Percentiles rank a stretch among this genome's conserved stretches.
Conservation (phyloP, 2,888 invertebrate genomes). For the Agapetus fuscipes region DNA sequence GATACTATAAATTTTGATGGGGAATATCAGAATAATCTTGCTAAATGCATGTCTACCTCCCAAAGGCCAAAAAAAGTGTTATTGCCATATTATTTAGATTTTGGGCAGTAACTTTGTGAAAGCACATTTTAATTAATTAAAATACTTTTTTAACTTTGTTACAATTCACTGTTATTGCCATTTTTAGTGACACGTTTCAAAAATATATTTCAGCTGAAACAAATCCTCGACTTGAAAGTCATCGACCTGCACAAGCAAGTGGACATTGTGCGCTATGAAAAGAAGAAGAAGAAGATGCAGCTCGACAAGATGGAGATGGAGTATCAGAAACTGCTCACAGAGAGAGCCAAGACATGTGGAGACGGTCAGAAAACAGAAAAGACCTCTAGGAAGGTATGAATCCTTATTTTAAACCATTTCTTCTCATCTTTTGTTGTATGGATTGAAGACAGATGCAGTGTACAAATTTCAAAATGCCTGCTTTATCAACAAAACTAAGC, state of each 20-base stretch:
- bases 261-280: slow-evolving; percentile 62
- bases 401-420: slow-evolving; percentile 6
- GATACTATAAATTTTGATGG: neutral
- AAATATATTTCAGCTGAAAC: slow-evolving; percentile 18
- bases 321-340: slow-evolving; percentile 51
- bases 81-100: too few species aligned
- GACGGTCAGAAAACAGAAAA: slow-evolving; percentile 38
- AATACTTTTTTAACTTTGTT: too few species aligned
- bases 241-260: slow-evolving; percentile 62
- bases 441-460: too few species aligned
- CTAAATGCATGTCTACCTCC: too few species aligned
- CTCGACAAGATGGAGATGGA: slow-evolving; percentile 49
- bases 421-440: slow-evolving; percentile 1
- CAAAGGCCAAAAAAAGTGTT: too few species aligned
- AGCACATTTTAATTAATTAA: too few species aligned
- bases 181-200: too few species aligned
- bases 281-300: slow-evolving; percentile 50
- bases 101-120: too few species aligned
- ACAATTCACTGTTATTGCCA: neutral
- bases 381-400: slow-evolving; percentile 55
- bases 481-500: too few species aligned
- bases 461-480: too few species aligned
- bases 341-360: slow-evolving; percentile 42
- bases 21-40: too few species aligned
- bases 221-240: slow-evolving; percentile 57